phyloP scores from a whole-genome alignment of 2,888 invertebrate species.

The Agriopis aurantiaria region DNA sequence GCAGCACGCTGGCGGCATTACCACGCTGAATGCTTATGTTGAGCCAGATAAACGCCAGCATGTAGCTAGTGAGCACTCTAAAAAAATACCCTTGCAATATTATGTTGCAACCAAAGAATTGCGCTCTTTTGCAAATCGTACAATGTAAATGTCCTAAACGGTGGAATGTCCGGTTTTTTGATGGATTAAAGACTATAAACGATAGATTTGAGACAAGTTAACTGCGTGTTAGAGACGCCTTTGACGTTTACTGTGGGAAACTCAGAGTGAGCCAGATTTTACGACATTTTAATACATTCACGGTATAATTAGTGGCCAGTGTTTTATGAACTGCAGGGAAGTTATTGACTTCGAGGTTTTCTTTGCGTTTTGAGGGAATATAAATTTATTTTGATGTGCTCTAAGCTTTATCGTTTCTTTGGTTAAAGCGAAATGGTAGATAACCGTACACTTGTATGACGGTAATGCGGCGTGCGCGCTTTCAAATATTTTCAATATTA shows the following conservation, averaged over 20 bases:
- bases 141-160: constrained; percentile 15
- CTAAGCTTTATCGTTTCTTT: constrained; percentile 25
- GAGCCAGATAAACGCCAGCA: too few relatives aligned
- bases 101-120: not conserved
- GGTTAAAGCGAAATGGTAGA: too few relatives aligned
- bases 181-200: constrained; percentile 40
- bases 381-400: constrained; percentile 16
- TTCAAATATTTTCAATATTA: too few relatives aligned
- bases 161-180: constrained; percentile 21
- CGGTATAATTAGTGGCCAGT: constrained; percentile 45
- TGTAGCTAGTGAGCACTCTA: too few relatives aligned
- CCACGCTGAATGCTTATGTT: too few relatives aligned
- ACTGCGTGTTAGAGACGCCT: constrained; percentile 41
- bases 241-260: constrained; percentile 47
- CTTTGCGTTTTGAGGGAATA: constrained; percentile 16
- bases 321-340: constrained; percentile 37
- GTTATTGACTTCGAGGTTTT: constrained; percentile 28
- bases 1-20: too few relatives aligned
- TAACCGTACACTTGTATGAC: too few relatives aligned
- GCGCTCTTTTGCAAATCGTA: constrained; percentile 9
- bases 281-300: constrained; percentile 47
- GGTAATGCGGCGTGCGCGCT: too few relatives aligned
- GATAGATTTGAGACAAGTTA: constrained; percentile 37
- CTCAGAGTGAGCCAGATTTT: constrained; percentile 26
- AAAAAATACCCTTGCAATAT: not conserved